phyloP scores from a whole-genome alignment of 2,113 vertebrate species.

The Naja naja region DNA sequence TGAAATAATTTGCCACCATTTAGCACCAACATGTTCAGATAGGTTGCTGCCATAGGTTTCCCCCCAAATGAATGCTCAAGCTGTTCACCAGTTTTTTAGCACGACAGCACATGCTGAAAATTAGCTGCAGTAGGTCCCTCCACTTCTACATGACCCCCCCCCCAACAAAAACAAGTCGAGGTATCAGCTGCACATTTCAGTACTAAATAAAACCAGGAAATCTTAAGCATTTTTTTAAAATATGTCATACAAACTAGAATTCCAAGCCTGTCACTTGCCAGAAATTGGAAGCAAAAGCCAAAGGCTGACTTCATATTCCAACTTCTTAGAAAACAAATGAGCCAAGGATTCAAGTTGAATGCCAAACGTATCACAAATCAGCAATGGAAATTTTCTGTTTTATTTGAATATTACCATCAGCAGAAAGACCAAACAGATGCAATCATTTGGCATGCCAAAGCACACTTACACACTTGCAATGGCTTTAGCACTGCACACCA shows the following conservation, averaged over 20 bases:
- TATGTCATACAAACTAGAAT: not conserved
- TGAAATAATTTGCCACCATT: not conserved
- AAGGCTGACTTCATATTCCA: not conserved
- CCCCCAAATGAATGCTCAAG: not conserved
- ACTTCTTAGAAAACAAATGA: not conserved
- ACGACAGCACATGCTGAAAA: not conserved
- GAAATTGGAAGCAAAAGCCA: not conserved
- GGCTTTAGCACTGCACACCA: not conserved
- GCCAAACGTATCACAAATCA: not conserved
- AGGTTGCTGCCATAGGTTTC: not conserved
- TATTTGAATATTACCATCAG: not conserved
- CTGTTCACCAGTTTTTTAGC: not conserved
- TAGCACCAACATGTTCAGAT: not conserved
- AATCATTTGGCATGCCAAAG: not conserved
- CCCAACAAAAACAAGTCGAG: not conserved
- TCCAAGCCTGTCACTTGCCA: not conserved
- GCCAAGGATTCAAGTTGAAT: not conserved
- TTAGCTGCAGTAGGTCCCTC: not conserved
- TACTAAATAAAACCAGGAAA: not conserved
- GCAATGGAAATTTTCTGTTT: not conserved
- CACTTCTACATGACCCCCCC: not conserved
- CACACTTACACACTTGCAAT: not conserved
- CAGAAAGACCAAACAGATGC: not conserved
- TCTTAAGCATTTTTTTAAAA: not conserved
- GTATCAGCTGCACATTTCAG: not conserved